A percentile compares a stretch with the other conserved stretches of the same genome.
Evolutionary conservation across 1,140 invertebrate genomes (phyloP).

Genomic region (Rhopalosiphum maidis): DNA sequence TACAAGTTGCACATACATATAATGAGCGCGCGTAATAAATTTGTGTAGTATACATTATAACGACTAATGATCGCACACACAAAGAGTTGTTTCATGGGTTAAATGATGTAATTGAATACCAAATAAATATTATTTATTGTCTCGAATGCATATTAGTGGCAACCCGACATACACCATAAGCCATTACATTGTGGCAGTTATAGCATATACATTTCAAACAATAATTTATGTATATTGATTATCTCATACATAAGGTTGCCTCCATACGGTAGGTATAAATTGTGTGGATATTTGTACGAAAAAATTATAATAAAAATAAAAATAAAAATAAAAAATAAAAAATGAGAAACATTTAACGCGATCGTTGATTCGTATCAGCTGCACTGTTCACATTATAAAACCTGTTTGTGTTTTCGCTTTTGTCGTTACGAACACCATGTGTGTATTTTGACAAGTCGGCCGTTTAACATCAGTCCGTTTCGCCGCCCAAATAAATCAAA

Average conservation of each 20-base stretch:
- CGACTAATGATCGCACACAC: background rate
- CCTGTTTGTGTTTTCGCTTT: constrained; percentile 48
- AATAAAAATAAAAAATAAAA: background rate
- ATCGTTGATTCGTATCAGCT: constrained; percentile 7
- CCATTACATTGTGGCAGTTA: background rate
- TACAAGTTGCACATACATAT: background rate
- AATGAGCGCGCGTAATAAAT: background rate
- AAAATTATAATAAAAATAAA: background rate
- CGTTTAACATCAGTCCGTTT: background rate
- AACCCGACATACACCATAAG: background rate
- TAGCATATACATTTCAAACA: background rate
- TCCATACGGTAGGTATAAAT: background rate
- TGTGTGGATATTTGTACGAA: background rate
- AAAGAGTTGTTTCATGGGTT: background rate
- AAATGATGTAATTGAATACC: background rate
- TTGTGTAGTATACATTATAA: background rate
- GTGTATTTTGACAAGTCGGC: constrained; percentile 35
- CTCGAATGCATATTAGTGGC: background rate
- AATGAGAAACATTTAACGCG: constrained; percentile 7
- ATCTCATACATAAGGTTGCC: background rate
- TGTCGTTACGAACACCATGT: background rate
- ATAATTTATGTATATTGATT: constrained; percentile 11
- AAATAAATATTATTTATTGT: background rate
- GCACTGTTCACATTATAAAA: background rate
- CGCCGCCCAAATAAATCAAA: constrained; percentile 25